phyloP scores from a whole-genome alignment of 2,888 invertebrate species.

The Drosophila neotestacea region DNA sequence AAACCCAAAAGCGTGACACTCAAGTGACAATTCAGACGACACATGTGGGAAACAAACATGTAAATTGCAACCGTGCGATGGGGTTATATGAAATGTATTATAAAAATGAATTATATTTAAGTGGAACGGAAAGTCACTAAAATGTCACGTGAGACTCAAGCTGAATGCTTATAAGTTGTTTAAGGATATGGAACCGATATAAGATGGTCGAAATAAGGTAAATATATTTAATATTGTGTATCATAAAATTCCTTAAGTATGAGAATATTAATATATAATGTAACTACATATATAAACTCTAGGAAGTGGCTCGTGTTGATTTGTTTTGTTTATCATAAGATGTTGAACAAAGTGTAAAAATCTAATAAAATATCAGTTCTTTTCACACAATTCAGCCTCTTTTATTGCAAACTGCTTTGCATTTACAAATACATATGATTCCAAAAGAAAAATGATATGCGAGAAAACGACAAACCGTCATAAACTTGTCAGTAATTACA shows the following conservation, averaged over 20 bases:
- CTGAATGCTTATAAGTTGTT: background rate
- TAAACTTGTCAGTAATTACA: conserved; percentile 40
- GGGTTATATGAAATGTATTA: conserved; percentile 5
- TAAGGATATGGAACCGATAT: background rate
- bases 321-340: background rate
- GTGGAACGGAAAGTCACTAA: background rate
- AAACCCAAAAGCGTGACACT: conserved; percentile 46
- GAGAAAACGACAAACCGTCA: conserved; percentile 26
- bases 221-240: too few species aligned
- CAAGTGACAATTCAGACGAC: conserved; percentile 51
- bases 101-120: conserved; percentile 14
- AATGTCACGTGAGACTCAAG: conserved; percentile 25
- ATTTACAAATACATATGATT: conserved; percentile 7
- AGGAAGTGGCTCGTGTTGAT: background rate
- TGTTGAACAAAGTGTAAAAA: background rate
- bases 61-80: conserved; percentile 23
- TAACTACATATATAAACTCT: too few species aligned
- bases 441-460: background rate
- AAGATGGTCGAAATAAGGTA: too few species aligned
- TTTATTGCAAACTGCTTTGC: background rate
- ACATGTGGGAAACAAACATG: conserved; percentile 43
- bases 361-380: too few species aligned
- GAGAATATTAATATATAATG: too few species aligned
- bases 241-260: too few species aligned
- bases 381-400: background rate